phyloP scores from a whole-genome alignment of 2,797 vertebrate species.

The Buphagus erythrorhynchus region DNA sequence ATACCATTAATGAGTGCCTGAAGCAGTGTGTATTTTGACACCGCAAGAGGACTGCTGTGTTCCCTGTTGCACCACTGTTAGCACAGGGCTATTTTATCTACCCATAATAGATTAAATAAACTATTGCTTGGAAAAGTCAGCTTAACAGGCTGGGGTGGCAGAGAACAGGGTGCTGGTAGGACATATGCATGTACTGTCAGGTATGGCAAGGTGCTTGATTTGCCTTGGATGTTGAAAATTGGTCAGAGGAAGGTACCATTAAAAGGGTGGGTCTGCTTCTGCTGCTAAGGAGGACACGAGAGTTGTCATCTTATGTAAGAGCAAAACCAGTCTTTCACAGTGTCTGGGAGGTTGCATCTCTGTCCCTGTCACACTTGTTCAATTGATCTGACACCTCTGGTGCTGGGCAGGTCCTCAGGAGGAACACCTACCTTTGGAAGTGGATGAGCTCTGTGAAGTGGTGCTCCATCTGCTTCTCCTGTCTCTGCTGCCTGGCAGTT shows the following conservation, averaged over 20 bases:
- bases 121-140: not conserved
- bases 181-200: rapidly evolving
- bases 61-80: not conserved
- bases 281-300: not conserved
- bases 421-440: not conserved
- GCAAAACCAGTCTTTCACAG: not conserved
- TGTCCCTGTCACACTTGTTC: not conserved
- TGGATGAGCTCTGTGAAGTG: not conserved
- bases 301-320: not conserved
- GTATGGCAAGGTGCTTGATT: not conserved
- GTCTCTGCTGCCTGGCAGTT: not conserved
- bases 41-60: not conserved
- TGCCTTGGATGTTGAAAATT: not conserved
- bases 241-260: not conserved
- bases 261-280: not conserved
- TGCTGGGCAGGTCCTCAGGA: not conserved
- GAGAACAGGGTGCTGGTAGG: not conserved
- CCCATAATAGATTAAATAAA: not conserved
- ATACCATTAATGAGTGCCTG: not conserved
- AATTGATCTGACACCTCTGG: not conserved
- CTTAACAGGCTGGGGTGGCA: not conserved
- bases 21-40: conserved; percentile 7
- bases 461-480: not conserved
- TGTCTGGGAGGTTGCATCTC: not conserved
- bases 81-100: not conserved